Evolutionary conservation across 35 echinoderm and acorn worm genomes (phyloP), one percentile per base, ranked within the genome.

Genomic region (Amphiura filiformis): DNA sequence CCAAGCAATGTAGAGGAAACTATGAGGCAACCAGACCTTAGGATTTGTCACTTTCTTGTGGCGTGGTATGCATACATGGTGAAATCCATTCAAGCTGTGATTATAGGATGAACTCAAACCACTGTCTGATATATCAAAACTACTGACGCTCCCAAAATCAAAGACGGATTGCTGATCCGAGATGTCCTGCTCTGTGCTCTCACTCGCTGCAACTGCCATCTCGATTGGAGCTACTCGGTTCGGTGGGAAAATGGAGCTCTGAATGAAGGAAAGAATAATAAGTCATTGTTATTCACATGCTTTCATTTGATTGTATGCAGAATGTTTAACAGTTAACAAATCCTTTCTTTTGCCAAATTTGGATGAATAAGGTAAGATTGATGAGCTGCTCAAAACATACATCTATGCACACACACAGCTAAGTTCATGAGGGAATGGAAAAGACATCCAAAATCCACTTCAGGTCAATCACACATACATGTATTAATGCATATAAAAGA

Each of bases 31-130:
- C 91, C 87, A 90, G n/a, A 91, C 87, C 88, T 97, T 97, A 36
- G 94, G 94, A 23, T 80, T 92, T 12, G 70, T 82, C 17, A 97
- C 65, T 23, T 90, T 89, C 88, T 97, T 97, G 76, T 97, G 94
- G 20, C 85, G n/a, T 35, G 83, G 47, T 37, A 65, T 22, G 47
- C 38, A 81, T 13, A 65, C 81, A 61, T 32, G 1, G 31, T 82
- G 41, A 23, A 44, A 22, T 4, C 82, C 84, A 52, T 81, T 41
- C 56, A 85, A 14, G 61, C 87, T 89, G 22, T 89, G 87, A 22
- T 36, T 75, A 28, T 93, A 88, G 33, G 87, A 81, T 0, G 87
- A 90, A 39, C 82, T 89, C 42, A 93, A 33, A 3, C 87, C 87
- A 34, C 87, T 89, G 34, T 93, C 87, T 1, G 82, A 80, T 36